Conservation (phyloP, 2,888 invertebrate species). For the Eupithecia subfuscata region DNA sequence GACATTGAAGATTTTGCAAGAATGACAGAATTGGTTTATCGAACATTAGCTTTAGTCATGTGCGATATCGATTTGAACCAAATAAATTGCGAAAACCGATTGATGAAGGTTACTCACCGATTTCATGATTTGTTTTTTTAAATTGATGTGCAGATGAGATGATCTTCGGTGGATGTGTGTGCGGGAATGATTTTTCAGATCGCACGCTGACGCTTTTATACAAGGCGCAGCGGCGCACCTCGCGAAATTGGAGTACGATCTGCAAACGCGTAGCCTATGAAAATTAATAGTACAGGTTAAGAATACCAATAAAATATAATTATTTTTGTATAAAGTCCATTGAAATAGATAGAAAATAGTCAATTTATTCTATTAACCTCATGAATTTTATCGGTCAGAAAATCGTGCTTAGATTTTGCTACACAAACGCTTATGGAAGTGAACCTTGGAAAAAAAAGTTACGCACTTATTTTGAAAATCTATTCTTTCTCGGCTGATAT, state of each 20-base stretch:
- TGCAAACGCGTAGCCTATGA: constrained; percentile 47
- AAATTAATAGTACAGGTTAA: constrained; percentile 19
- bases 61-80: constrained; percentile 23
- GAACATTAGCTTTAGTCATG: not conserved
- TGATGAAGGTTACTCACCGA: constrained; percentile 69
- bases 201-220: constrained; percentile 74
- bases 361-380: not conserved
- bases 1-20: constrained; percentile 3
- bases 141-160: constrained; percentile 57
- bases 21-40: constrained; percentile 5
- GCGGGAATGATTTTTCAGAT: constrained; percentile 82
- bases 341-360: not conserved
- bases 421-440: not conserved
- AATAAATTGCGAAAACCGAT: constrained; percentile 18
- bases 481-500: not conserved
- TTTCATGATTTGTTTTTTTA: constrained; percentile 67
- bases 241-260: constrained; percentile 77
- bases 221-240: constrained; percentile 61
- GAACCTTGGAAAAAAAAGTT: not conserved
- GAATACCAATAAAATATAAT: not conserved
- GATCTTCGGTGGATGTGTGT: constrained; percentile 75
- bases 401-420: not conserved
- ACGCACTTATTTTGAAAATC: not conserved
- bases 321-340: not conserved
- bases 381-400: not conserved